Conservation (phyloP, 1,140 invertebrate species). For the Achatina immaculata region DNA sequence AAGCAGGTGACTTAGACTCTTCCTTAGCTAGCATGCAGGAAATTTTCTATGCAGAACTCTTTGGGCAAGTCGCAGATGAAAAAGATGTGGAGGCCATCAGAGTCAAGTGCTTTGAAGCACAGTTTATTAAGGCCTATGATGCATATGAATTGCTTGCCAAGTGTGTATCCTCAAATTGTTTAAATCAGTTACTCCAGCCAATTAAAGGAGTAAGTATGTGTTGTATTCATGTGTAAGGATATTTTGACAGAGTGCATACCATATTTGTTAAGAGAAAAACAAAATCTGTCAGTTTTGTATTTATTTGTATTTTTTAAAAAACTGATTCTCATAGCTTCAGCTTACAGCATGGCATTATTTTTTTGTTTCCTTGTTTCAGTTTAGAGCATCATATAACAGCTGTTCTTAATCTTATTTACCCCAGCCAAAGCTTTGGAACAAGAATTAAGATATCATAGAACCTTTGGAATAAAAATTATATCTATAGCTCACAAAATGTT, state of each 20-base stretch:
- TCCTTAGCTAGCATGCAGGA: conserved; percentile 85
- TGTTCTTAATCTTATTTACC: too few species aligned
- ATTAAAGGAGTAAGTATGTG: conserved; percentile 80
- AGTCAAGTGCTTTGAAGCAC: conserved; percentile 78
- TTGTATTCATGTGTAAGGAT: background rate
- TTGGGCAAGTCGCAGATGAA: conserved; percentile 89
- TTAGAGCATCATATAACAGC: too few species aligned
- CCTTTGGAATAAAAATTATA: too few species aligned
- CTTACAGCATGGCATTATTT: too few species aligned
- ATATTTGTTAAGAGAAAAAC: background rate
- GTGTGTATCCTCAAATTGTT: conserved; percentile 81
- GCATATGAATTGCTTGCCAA: conserved; percentile 86
- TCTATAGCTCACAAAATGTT: too few species aligned
- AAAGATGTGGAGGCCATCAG: conserved; percentile 90
- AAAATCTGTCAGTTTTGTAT: too few species aligned
- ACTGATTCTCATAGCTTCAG: too few species aligned
- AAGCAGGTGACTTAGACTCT: conserved; percentile 82
- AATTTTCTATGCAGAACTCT: conserved; percentile 88
- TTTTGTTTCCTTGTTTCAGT: too few species aligned
- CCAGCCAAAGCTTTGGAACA: too few species aligned
- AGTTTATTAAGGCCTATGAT: conserved; percentile 84
- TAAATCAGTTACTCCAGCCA: conserved; percentile 84
- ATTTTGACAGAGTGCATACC: background rate
- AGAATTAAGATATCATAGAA: too few species aligned
- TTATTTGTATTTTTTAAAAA: too few species aligned